Evolutionary conservation across 2,113 vertebrate genomes (phyloP), one percentile per base, ranked within the genome.

Genomic region (Girardinichthys multiradiatus): DNA sequence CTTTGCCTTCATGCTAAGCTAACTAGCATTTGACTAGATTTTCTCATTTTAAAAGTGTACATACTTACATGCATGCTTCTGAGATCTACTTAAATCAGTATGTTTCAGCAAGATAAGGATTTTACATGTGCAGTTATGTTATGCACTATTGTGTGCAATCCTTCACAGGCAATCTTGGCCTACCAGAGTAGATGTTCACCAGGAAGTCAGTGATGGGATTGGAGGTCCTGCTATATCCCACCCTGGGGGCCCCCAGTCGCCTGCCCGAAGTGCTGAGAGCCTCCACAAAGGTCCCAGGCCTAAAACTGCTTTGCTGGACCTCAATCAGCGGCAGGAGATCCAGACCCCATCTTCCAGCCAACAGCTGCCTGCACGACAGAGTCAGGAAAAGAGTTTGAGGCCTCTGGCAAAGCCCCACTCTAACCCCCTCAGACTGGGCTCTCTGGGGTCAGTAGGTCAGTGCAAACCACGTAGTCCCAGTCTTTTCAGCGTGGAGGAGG

Each of bases 401-500:
- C 84, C 89, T 68, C 80, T 82, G 31, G 35, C 31, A 2, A 92
- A 91, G 74, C 91, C 89, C 35, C 89, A 87, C 80, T 66, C 89
- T 70, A 91, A 88, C 82, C 82, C 89, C 21, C 86, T 89, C 64
- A 81, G 92, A 57, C 80, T 92, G 76, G 67, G 80, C 33, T 83
- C 89, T 24, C 72, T 91, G 74, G 57, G 79, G 27, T 80, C 89
- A 4, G 76, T 35, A 19, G 87, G 81, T 15, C 80, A 89, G 2
- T 79, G 83, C 57, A 93, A 93, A 84, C 72, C 85, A 11, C 86
- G 91, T 1, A 95, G 96, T 10, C 97, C 96, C 73, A 97, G 96
- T 64, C 96, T 99, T 51, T 99, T 98, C 86, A 94, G 97, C 4
- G 96, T 99, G 30, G 97, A 98, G 57, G 97, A 99, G 78, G 97